phyloP scores from a whole-genome alignment of 2,113 vertebrate species.

The Brachyhypopomus gauderio region DNA sequence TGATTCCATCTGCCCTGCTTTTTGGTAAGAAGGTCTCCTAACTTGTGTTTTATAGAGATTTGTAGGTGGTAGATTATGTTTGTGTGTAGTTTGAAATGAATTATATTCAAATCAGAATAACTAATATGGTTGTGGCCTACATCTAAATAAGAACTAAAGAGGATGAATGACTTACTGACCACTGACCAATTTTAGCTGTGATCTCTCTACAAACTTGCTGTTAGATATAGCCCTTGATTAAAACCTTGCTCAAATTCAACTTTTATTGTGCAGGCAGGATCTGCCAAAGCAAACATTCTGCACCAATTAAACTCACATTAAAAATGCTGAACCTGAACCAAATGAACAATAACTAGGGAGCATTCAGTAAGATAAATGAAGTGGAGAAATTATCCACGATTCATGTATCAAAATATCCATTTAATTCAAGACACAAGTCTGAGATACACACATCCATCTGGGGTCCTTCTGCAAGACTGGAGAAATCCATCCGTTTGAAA shows the following conservation, averaged over 20 bases:
- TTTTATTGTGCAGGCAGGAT: background rate
- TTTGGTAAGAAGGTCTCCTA: background rate
- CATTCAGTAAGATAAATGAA: background rate
- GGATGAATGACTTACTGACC: too few species aligned
- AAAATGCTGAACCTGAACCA: background rate
- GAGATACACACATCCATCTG: conserved; percentile 45
- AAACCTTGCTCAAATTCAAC: background rate
- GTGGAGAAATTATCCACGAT: background rate
- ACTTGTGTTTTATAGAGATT: background rate
- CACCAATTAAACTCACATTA: too few species aligned
- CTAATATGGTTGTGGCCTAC: background rate
- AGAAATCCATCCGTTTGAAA: conserved; percentile 36
- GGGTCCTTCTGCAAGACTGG: conserved; percentile 31
- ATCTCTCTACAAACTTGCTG: too few species aligned
- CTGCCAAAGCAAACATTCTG: background rate
- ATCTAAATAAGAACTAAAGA: background rate
- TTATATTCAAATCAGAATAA: background rate
- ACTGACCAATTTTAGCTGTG: too few species aligned
- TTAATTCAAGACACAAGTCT: background rate
- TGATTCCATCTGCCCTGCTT: too few species aligned
- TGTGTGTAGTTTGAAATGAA: background rate
- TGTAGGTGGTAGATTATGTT: background rate
- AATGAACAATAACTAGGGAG: too few species aligned
- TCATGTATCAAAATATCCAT: background rate
- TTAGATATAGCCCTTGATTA: too few species aligned